These are phyloP conservation scores for Hylaea fasciaria DNA, from an alignment of 2,888 invertebrate species.

Conservation along the genomic window DNA sequence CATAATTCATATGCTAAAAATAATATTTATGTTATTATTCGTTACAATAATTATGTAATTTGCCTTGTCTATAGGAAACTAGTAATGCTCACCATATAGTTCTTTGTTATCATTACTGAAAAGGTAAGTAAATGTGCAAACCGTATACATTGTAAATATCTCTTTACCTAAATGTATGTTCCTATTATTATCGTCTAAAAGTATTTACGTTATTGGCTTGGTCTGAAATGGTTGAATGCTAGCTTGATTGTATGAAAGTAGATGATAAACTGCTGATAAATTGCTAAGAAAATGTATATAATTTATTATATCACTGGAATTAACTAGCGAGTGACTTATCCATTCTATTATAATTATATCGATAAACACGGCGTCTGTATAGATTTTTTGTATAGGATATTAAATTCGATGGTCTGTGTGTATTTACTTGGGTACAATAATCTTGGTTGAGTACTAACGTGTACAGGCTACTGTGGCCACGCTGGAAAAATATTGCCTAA, in stretches of 20 bases:
- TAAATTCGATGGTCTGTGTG: not conserved
- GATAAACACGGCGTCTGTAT: constrained; percentile 3
- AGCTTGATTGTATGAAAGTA: constrained; percentile 12
- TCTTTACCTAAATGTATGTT: constrained; percentile 14
- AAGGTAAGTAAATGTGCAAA: not conserved
- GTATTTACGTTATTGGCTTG: constrained; percentile 2
- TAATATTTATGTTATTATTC: too few relatives aligned
- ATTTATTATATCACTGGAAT: constrained; percentile 3
- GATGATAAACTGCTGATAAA: constrained; percentile 15
- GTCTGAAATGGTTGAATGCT: not conserved
- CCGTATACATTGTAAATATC: constrained; percentile 26
- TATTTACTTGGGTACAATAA: not conserved
- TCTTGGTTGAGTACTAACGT: not conserved
- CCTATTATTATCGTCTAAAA: constrained; percentile 4
- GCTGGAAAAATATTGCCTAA: not conserved
- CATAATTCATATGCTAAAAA: too few relatives aligned
- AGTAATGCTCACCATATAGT: not conserved
- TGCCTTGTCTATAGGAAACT: not conserved
- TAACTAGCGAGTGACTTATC: constrained; percentile 4
- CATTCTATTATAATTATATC: constrained; percentile 1
- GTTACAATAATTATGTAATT: not conserved
- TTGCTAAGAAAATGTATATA: constrained; percentile 15
- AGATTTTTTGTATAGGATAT: not conserved
- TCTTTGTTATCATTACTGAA: not conserved
- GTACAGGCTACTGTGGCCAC: not conserved